Evolutionary conservation across 2,113 vertebrate species (phyloP).

Genomic region (Catharus minimus): DNA sequence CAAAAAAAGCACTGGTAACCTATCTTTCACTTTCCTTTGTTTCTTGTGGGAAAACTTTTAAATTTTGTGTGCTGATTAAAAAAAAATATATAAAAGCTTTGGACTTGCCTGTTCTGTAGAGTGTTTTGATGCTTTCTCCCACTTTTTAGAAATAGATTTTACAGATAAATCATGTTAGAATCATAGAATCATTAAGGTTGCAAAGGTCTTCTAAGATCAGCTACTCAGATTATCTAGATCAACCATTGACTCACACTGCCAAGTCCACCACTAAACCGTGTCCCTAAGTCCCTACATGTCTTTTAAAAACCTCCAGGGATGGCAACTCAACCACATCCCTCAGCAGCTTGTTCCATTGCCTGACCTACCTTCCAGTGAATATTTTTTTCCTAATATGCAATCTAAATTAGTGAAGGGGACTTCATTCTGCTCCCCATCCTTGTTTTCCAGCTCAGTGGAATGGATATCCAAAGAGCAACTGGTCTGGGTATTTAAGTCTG

Average conservation of each 20-base stretch:
- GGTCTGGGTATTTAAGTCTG: background rate
- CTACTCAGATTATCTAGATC: background rate
- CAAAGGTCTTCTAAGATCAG: background rate
- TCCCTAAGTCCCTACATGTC: too few relatives aligned
- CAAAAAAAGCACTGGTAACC: background rate
- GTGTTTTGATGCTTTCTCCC: accelerated
- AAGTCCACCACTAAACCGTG: background rate
- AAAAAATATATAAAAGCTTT: background rate
- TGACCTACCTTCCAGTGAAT: background rate
- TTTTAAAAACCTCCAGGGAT: background rate
- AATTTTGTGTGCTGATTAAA: background rate
- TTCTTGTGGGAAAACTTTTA: background rate
- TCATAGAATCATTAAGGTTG: background rate
- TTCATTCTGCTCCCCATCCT: background rate
- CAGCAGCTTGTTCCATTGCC: background rate
- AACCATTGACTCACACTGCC: too few relatives aligned
- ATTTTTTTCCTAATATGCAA: background rate
- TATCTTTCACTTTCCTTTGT: background rate
- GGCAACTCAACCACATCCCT: accelerated
- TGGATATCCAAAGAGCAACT: background rate
- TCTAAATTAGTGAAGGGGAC: background rate
- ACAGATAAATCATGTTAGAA: background rate
- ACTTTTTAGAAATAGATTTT: background rate
- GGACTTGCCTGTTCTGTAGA: background rate
- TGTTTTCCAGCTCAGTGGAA: background rate